Conservation (phyloP, 2,888 invertebrate genomes). For the Neocrepidodera transversa region DNA sequence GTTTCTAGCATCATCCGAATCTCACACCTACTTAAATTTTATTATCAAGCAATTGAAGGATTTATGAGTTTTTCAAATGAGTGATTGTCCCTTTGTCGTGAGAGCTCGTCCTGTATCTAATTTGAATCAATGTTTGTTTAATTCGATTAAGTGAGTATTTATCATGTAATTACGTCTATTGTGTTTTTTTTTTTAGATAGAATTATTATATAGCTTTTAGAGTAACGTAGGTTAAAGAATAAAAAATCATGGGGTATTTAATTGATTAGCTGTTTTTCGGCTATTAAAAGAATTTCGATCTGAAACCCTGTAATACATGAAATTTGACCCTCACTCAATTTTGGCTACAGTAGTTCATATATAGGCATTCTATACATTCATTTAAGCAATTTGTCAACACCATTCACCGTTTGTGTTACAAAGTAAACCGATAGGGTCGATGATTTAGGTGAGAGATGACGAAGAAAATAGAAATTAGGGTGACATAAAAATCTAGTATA, state of each 20-base stretch:
- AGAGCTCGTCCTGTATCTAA: neutral
- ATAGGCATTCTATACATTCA: neutral
- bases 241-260: too few relatives aligned
- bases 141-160: neutral
- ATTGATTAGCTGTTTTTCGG: too few relatives aligned
- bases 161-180: too few relatives aligned
- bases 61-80: neutral
- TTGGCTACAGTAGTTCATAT: neutral
- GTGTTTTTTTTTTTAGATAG: too few relatives aligned
- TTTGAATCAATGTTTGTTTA: neutral
- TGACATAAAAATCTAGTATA: neutral
- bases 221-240: too few relatives aligned
- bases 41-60: constrained; percentile 1
- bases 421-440: neutral
- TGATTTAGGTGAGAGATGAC: neutral
- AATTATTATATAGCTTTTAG: too few relatives aligned
- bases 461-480: neutral
- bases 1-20: neutral
- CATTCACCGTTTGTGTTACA: neutral
- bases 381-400: neutral
- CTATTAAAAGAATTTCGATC: too few relatives aligned
- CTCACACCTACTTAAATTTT: constrained; percentile 4
- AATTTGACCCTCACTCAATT: neutral
- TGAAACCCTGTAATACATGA: neutral
- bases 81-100: neutral